phyloP scores from a whole-genome alignment of 1,140 invertebrate genomes.

The Drosophila aff. region DNA sequence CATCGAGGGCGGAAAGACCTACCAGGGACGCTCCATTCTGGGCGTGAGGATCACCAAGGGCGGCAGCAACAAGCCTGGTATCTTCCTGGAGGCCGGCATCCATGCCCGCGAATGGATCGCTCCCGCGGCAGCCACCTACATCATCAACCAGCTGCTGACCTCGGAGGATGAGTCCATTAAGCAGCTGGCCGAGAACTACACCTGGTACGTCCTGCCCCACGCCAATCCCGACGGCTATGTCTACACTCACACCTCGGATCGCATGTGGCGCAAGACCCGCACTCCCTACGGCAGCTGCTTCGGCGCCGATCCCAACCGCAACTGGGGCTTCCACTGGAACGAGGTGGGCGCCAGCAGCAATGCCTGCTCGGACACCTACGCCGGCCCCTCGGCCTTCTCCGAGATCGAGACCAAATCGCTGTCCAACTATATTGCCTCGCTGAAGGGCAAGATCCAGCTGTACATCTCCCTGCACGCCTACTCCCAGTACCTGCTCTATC shows the following conservation, averaged over 20 bases:
- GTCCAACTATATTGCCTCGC: slow-evolving; percentile 79
- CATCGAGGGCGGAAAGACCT: slow-evolving; percentile 85
- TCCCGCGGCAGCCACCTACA: slow-evolving; percentile 87
- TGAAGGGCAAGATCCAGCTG: slow-evolving; percentile 82
- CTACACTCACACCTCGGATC: slow-evolving; percentile 86
- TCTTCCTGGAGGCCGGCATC: slow-evolving; percentile 87
- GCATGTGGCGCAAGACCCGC: slow-evolving; percentile 90
- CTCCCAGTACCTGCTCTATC: slow-evolving; percentile 85
- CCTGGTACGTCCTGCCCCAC: slow-evolving; percentile 91
- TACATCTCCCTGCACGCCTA: slow-evolving; percentile 86
- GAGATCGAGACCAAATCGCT: slow-evolving; percentile 88
- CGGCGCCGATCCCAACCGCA: slow-evolving; percentile 90
- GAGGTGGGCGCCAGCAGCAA: slow-evolving; percentile 86
- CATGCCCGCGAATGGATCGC: slow-evolving; percentile 91
- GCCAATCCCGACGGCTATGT: slow-evolving; percentile 90
- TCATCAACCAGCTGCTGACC: slow-evolving; percentile 87
- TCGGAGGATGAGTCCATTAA: slow-evolving; percentile 84
- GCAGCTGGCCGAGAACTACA: slow-evolving; percentile 87
- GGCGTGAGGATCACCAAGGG: slow-evolving; percentile 85
- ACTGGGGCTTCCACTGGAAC: slow-evolving; percentile 90
- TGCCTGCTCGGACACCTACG: slow-evolving; percentile 87
- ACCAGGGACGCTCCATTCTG: slow-evolving; percentile 86
- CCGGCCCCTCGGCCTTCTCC: slow-evolving; percentile 87
- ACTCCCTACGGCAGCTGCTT: slow-evolving; percentile 85
- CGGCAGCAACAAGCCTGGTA: slow-evolving; percentile 69